Evolutionary conservation across 2,797 vertebrate species (phyloP).

Genomic region (Halcyon smyrnensis): DNA sequence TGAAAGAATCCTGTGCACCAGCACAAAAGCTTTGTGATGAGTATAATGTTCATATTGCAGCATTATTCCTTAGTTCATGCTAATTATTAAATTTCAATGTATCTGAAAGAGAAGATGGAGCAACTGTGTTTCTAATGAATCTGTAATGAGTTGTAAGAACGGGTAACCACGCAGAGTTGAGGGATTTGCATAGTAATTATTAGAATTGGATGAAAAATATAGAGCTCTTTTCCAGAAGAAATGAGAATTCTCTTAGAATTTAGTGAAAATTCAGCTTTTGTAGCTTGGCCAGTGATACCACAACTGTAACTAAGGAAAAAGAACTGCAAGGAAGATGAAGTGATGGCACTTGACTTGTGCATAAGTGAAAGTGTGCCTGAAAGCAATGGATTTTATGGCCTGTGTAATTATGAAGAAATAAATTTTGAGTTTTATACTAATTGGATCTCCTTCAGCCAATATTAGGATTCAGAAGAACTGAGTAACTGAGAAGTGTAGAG

Average conservation of each 20-base stretch:
- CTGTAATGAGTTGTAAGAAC: constrained; percentile 59
- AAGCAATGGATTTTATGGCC: neutral
- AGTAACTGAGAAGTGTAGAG: neutral
- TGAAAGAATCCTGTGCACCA: constrained; percentile 1
- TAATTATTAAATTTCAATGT: constrained; percentile 51
- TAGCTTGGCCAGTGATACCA: neutral
- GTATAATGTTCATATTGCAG: neutral
- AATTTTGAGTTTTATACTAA: neutral
- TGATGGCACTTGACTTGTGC: neutral
- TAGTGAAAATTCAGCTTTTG: neutral
- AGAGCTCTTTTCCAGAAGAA: neutral
- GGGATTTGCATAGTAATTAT: constrained; percentile 53
- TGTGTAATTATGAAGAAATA: neutral
- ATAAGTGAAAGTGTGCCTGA: neutral
- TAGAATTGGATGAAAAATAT: constrained; percentile 12
- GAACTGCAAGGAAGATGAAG: neutral
- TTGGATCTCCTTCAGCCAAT: neutral
- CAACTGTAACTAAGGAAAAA: neutral
- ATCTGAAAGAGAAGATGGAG: constrained; percentile 37
- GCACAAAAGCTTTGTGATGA: constrained; percentile 42
- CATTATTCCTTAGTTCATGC: constrained; percentile 1
- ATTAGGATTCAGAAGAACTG: neutral
- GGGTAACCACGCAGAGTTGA: constrained; percentile 28
- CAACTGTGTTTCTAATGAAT: constrained; percentile 63
- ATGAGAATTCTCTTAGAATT: neutral